phyloP scores from a whole-genome alignment of 1,140 invertebrate species.

The Drepana arcuata region DNA sequence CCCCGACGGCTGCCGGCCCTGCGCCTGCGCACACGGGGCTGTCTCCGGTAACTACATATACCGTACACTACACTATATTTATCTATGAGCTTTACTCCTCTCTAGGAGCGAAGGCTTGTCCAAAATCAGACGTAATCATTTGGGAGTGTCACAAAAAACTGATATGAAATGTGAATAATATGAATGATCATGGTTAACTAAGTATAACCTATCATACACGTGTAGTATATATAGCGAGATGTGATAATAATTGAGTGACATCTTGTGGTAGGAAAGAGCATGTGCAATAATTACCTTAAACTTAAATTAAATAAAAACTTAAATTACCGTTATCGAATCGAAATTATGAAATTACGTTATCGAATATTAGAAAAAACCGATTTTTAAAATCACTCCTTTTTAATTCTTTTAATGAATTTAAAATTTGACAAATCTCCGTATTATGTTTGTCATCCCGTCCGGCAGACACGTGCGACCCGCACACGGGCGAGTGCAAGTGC shows the following conservation, averaged over 20 bases:
- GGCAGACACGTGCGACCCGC: slow-evolving; percentile 78
- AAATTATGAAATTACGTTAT: not conserved
- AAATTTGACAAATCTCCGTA: no score
- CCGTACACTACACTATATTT: not conserved
- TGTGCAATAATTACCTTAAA: not conserved
- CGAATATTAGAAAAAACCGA: not conserved
- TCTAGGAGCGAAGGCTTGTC: not conserved
- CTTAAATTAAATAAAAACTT: not conserved
- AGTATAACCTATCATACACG: no score
- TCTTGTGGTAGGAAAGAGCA: no score
- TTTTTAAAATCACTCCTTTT: no score
- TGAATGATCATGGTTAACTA: no score
- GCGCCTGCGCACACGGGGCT: slow-evolving; percentile 40
- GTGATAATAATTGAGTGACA: no score
- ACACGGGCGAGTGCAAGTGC: slow-evolving; percentile 87
- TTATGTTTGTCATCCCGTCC: not conserved
- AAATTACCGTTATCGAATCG: not conserved
- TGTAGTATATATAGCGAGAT: no score
- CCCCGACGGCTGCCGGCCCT: slow-evolving; percentile 80
- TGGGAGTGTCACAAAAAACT: not conserved
- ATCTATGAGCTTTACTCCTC: not conserved
- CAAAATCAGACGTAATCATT: not conserved
- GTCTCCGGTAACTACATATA: slow-evolving; percentile 25
- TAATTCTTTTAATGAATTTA: no score
- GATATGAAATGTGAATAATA: not conserved